These are phyloP conservation scores for Enteromius treurensis DNA, from an alignment of 2,797 vertebrate species.

Conservation along the genomic window DNA sequence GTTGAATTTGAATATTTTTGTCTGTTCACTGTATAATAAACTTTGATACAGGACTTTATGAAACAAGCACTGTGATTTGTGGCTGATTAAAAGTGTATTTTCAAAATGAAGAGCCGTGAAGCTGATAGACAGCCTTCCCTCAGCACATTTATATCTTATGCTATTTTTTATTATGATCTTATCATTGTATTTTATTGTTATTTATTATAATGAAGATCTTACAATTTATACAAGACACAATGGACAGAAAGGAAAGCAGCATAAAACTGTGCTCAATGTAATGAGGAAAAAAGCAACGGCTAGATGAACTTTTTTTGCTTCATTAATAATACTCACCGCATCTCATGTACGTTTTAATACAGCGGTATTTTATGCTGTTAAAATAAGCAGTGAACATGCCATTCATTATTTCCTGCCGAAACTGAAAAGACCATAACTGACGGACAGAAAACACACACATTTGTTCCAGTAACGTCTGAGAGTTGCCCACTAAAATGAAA, in stretches of 20 bases:
- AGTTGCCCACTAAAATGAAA: not conserved
- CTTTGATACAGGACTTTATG: conserved; percentile 64
- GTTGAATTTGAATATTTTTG: conserved; percentile 47
- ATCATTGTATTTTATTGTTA: not conserved
- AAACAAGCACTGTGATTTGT: conserved; percentile 66
- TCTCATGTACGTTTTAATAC: not conserved
- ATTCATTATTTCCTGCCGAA: not conserved
- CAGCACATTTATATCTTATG: not conserved
- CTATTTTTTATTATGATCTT: not conserved
- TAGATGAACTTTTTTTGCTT: not conserved
- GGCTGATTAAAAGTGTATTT: conserved; percentile 64
- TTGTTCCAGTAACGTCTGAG: conserved; percentile 6
- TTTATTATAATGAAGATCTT: not conserved
- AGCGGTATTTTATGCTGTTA: not conserved
- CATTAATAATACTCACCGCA: not conserved
- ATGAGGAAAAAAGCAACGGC: not conserved
- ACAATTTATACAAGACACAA: not conserved
- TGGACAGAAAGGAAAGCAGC: not conserved
- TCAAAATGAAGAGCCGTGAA: not conserved
- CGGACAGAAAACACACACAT: not conserved
- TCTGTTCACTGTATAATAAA: conserved; percentile 51
- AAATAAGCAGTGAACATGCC: not conserved
- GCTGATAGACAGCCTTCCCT: not conserved
- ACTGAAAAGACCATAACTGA: not conserved
- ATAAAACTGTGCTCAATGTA: not conserved